phyloP scores from a whole-genome alignment of 2,888 invertebrate species.

The Toxonevra muliebris region DNA sequence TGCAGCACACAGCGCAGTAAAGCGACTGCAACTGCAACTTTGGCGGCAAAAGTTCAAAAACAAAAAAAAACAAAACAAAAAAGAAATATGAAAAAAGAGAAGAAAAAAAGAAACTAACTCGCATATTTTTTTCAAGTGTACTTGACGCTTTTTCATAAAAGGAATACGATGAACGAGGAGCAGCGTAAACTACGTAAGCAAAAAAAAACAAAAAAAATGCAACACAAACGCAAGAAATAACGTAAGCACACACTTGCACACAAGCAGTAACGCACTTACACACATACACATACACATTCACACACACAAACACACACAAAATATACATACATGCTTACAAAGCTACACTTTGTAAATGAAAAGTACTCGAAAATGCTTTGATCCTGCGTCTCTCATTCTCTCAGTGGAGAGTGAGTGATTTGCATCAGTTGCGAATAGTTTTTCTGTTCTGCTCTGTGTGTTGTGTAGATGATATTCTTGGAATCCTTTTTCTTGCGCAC shows the following conservation, averaged over 20 bases:
- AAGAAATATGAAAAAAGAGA: constrained; percentile 11
- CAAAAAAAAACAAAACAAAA: constrained; percentile 9
- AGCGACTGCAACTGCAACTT: constrained; percentile 38
- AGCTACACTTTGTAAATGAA: constrained; percentile 20
- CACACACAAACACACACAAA: constrained; percentile 12
- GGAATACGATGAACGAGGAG: constrained; percentile 5
- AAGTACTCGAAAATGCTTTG: constrained; percentile 33
- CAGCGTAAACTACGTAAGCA: constrained; percentile 21
- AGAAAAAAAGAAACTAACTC: constrained; percentile 22
- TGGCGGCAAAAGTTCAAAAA: constrained; percentile 20
- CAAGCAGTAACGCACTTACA: constrained; percentile 6
- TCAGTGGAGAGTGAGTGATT: constrained; percentile 23
- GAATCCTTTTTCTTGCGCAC: background rate
- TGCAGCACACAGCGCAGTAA: background rate
- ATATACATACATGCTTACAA: constrained; percentile 15
- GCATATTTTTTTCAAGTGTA: constrained; percentile 31
- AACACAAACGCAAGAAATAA: constrained; percentile 11
- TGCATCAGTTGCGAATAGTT: constrained; percentile 33
- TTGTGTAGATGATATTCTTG: no score
- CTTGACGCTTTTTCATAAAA: constrained; percentile 31
- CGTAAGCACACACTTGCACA: background rate
- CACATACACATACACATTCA: constrained; percentile 10
- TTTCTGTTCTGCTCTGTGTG: constrained; percentile 1
- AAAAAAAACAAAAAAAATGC: constrained; percentile 8
- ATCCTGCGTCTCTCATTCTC: constrained; percentile 29